These are phyloP conservation scores for Cyrtonyx montezumae DNA, from an alignment of 2,113 vertebrate genomes.

Conservation along the genomic window DNA sequence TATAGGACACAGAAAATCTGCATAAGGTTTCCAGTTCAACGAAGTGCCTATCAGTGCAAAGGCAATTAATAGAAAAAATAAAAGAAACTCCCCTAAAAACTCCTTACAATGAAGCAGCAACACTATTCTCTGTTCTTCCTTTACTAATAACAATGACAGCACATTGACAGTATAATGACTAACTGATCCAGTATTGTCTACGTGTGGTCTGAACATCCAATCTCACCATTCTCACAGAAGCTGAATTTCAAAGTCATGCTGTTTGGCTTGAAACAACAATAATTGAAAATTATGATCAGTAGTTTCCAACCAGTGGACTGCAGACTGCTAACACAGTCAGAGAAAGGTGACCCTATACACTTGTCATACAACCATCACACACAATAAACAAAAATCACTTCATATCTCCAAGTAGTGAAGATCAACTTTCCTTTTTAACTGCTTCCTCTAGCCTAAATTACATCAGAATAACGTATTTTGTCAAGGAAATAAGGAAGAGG, in stretches of 20 bases:
- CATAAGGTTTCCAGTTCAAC: background rate
- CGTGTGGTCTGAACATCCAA: background rate
- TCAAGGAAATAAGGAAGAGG: background rate
- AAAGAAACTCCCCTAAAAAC: background rate
- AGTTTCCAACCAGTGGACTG: background rate
- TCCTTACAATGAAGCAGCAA: background rate
- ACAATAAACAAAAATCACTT: background rate
- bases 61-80: background rate
- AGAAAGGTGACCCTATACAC: background rate
- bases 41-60: background rate
- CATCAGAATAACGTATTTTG: background rate
- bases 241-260: background rate
- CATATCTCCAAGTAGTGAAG: background rate
- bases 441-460: background rate
- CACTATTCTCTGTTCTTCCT: background rate
- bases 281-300: background rate
- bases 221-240: background rate
- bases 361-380: background rate
- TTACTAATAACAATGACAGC: background rate
- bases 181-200: background rate
- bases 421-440: background rate
- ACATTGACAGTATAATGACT: background rate
- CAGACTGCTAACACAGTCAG: background rate
- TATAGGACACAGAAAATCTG: background rate
- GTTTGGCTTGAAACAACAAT: background rate